Conservation (phyloP, 1,140 invertebrate species). For the silkworm (Bombyx mori) region DNA sequence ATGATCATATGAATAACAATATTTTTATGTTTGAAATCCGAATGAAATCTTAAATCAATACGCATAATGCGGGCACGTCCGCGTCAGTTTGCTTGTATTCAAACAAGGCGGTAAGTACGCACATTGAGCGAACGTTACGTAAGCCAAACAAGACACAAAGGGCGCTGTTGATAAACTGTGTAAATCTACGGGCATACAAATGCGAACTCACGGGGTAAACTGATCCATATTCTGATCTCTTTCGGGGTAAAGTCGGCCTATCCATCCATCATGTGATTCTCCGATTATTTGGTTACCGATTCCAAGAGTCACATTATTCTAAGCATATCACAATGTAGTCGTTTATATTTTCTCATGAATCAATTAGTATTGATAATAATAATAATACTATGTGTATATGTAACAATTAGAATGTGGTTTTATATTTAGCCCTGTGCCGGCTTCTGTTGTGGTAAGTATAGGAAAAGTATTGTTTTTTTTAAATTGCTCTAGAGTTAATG, state of each 20-base stretch:
- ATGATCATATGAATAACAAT: no score
- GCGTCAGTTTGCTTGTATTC: conserved; percentile 10
- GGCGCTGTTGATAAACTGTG: conserved; percentile 22
- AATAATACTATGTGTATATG: no score
- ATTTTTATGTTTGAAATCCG: no score
- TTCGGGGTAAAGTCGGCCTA: conserved; percentile 6
- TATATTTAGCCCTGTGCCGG: no score
- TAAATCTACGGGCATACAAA: conserved; percentile 24
- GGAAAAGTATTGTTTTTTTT: no score
- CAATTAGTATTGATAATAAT: no score
- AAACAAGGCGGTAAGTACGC: not conserved
- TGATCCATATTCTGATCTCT: conserved; percentile 14
- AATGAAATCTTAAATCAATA: conserved; percentile 12
- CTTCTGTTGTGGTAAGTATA: no score
- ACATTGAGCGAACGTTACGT: conserved; percentile 6
- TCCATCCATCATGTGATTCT: conserved; percentile 10
- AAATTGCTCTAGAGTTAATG: no score
- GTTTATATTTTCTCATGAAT: no score
- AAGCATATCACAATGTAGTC: not conserved
- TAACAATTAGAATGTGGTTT: no score
- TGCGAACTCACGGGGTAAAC: conserved; percentile 10
- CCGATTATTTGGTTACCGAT: conserved; percentile 11
- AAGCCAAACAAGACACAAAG: conserved; percentile 25
- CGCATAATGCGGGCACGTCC: conserved; percentile 6
- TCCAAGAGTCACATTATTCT: conserved; percentile 8